These are phyloP conservation scores for Apamea crenata DNA, from an alignment of 2,888 invertebrate species.

Conservation along the genomic window DNA sequence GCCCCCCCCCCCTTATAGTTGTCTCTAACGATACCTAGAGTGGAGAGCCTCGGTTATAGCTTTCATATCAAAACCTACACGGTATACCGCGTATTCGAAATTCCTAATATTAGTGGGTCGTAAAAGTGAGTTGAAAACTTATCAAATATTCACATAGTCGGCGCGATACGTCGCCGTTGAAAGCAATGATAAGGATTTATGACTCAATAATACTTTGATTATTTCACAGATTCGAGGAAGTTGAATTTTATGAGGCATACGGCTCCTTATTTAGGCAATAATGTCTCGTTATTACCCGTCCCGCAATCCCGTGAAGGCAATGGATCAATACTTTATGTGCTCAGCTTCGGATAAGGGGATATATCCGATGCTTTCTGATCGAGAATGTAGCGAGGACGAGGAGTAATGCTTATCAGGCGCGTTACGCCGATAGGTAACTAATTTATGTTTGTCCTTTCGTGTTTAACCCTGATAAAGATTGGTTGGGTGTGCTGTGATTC, in stretches of 20 bases:
- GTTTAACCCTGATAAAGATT: constrained; percentile 5
- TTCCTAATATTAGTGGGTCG: constrained; percentile 60
- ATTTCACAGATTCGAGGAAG: constrained; percentile 87
- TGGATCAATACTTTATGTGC: constrained; percentile 75
- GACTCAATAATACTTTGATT: constrained; percentile 88
- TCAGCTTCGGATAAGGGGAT: constrained; percentile 62
- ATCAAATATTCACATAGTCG: constrained; percentile 85
- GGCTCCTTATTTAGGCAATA: constrained; percentile 85
- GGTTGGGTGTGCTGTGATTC: constrained; percentile 4
- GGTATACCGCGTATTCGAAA: constrained; percentile 47
- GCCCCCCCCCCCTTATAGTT: neutral
- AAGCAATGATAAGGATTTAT: constrained; percentile 87
- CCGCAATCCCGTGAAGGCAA: constrained; percentile 72
- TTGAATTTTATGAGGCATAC: constrained; percentile 85
- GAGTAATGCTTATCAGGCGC: constrained; percentile 56
- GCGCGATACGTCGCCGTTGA: constrained; percentile 73
- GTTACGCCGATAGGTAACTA: constrained; percentile 43
- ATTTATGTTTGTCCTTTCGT: constrained; percentile 43
- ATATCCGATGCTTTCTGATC: constrained; percentile 60
- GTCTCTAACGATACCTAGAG: neutral
- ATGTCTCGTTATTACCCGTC: constrained; percentile 80
- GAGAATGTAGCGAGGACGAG: constrained; percentile 32
- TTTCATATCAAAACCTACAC: constrained; percentile 8
- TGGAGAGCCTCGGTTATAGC: neutral
- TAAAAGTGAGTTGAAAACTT: constrained; percentile 78